Evolutionary conservation across 2,888 invertebrate species (phyloP).

Genomic region (Rotaria socialis): DNA sequence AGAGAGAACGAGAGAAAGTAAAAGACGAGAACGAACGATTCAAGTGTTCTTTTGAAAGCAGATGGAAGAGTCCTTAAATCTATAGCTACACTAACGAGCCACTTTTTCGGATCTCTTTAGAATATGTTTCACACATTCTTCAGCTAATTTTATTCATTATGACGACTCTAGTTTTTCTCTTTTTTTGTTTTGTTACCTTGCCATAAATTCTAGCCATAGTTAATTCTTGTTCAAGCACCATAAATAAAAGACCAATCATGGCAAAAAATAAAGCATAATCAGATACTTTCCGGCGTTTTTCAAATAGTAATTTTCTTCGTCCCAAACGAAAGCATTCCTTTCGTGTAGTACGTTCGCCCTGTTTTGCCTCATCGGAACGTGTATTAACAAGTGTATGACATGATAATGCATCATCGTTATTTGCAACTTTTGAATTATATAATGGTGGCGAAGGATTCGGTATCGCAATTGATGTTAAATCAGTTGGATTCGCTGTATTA

Average conservation of each 20-base stretch:
- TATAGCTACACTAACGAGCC: background rate
- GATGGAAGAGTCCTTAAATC: background rate
- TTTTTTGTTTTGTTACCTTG: background rate
- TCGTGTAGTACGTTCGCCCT: background rate
- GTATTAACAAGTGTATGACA: background rate
- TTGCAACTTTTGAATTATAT: background rate
- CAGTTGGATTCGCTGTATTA: background rate
- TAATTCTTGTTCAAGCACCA: constrained; percentile 99
- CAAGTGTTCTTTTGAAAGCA: background rate
- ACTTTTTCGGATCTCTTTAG: background rate
- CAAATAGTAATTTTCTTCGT: constrained; percentile 92
- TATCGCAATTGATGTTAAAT: background rate
- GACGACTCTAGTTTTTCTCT: background rate
- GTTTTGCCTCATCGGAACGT: background rate
- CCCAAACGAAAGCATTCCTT: constrained; percentile 66
- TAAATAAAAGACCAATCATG: constrained; percentile 96
- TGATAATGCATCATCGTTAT: background rate
- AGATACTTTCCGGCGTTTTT: constrained; percentile 93
- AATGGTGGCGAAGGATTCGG: background rate
- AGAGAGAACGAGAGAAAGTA: too few relatives aligned
- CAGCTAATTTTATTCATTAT: background rate
- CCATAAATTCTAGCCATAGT: constrained; percentile 43
- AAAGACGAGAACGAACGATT: background rate
- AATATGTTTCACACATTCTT: background rate
- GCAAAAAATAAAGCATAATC: constrained; percentile 98